A percentile compares a stretch with the other conserved stretches of the same genome.
Conservation (phyloP, 2,113 vertebrate genomes). For the Atherinomorus stipes region DNA sequence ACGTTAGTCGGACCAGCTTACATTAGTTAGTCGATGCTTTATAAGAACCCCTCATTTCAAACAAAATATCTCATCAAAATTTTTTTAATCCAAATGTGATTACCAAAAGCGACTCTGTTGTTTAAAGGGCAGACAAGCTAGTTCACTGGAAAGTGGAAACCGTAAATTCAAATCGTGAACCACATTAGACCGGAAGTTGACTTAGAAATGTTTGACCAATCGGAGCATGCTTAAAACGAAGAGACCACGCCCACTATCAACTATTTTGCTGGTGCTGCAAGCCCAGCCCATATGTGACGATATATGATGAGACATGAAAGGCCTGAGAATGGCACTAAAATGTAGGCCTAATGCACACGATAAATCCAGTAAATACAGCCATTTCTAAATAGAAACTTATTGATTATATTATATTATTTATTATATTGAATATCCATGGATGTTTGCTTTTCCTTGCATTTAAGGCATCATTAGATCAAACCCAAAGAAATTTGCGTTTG, state of each 20-base stretch:
- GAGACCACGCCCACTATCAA: not conserved
- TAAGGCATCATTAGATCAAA: not conserved
- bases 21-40: too few relatives aligned
- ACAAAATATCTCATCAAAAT: rapidly evolving
- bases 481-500: not conserved
- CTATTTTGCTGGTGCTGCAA: too few relatives aligned
- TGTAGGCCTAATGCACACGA: too few relatives aligned
- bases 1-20: not conserved
- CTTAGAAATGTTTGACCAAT: constrained; percentile 39
- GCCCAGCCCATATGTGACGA: too few relatives aligned
- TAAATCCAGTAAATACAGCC: too few relatives aligned
- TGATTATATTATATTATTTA: too few relatives aligned
- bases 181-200: constrained; percentile 44
- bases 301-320: too few relatives aligned
- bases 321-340: too few relatives aligned
- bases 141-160: rapidly evolving
- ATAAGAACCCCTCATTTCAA: rapidly evolving
- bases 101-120: not conserved
- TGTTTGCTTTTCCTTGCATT: too few relatives aligned
- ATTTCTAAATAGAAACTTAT: too few relatives aligned
- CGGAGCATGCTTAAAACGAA: rapidly evolving
- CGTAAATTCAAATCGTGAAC: constrained; percentile 50
- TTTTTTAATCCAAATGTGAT: not conserved
- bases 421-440: too few relatives aligned
- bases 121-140: not conserved